Evolutionary conservation across 2,888 invertebrate species (phyloP), one percentile per base, ranked within the genome.

Genomic region (Tenthredo amoena): DNA sequence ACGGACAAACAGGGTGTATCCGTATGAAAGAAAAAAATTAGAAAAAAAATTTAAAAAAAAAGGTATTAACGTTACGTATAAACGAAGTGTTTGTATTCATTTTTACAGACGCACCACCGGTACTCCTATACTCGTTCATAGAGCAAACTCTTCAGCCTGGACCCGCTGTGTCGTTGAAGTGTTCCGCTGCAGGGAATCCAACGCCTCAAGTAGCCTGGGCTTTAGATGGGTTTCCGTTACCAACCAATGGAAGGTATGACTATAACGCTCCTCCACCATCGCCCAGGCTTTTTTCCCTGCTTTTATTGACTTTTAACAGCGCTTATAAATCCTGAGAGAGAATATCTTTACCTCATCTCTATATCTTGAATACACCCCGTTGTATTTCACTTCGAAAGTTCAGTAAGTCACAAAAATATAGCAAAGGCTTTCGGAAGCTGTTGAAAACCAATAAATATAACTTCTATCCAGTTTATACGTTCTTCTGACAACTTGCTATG

Each of bases 71-170:
- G n/a, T 76, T 62, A 4, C 31, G 18, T 50, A 21, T 34, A n/a
- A 77, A 77, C 31, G 43, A 31, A 31, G 55, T 31, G 7, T 65
- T 12, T 37, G 10, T 10, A 26, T 72, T 43, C 74, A 87, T 89
- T 87, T 86, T 94, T 94, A 34, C 94, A 97, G 97, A 97, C 93
- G 96, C 97, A 10, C 96, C 96, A 43, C 97, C 97, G 0, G 95
- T 96, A 88, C 94, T 97, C 87, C 94, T 96, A 84, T 96, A 96
- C 93, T 96, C 96, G 91, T 97, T 97, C 93, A 96, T 96, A 90
- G 97, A 97, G 91, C 96, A 97, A 93, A 97, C 96, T 71, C 95
- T 97, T 88, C 96, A 96, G 90, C 96, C 96, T 0, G 97, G 97
- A 50, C 96, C 96, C n/a, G 95, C 96, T 31, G 96, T 97, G 85